Evolutionary conservation across 2,888 invertebrate genomes (phyloP), one percentile per base, ranked within the genome.

Genomic region (Pegoplata infirma): DNA sequence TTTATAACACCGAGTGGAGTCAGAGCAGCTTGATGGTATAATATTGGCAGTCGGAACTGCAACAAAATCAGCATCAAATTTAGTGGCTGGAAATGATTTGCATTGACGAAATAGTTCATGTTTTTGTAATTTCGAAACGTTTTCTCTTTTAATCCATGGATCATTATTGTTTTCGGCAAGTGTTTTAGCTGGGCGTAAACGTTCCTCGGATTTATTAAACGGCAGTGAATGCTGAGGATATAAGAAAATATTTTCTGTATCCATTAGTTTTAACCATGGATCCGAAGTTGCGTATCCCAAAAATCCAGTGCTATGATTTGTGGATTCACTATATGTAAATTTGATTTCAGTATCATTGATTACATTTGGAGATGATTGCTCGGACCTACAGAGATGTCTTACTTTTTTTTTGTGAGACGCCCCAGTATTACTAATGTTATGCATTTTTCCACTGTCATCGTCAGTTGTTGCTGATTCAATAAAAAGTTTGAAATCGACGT

Each of bases 331-430:
- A 71, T 85, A 86, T 21, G 82, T 76, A 80, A 86, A 86, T 56
- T 82, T 83, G 3, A 81, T 82, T 23, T 86, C 84, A 81, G 86
- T 76, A 53, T 85, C 83, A n/a, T 85, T 86, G 0, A 78, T 74
- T 64, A 89, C 85, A 82, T 86, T 87, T 81, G 90, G 89, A 69
- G 90, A 87, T 80, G 90, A 88, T 82, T 90, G 89, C 82, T 90
- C 90, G 71, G 90, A 90, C 82, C 85, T 86, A 44, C 87, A 82
- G 25, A 72, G 16, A 40, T 28, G 23, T 21, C n/a, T 32, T 51
- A 36, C 10, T 12, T 19, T 40, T 40, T 78, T 77, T 84, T 82
- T 36, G 56, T n/a, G 28, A 49, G n/a, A n/a, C n/a, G n/a, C n/a
- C n/a, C n/a, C n/a, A n/a, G 16, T 58, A 10, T 61, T 21, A 36